Conservation (phyloP, 1,140 invertebrate species). For the Aphaenogaster floridana region DNA sequence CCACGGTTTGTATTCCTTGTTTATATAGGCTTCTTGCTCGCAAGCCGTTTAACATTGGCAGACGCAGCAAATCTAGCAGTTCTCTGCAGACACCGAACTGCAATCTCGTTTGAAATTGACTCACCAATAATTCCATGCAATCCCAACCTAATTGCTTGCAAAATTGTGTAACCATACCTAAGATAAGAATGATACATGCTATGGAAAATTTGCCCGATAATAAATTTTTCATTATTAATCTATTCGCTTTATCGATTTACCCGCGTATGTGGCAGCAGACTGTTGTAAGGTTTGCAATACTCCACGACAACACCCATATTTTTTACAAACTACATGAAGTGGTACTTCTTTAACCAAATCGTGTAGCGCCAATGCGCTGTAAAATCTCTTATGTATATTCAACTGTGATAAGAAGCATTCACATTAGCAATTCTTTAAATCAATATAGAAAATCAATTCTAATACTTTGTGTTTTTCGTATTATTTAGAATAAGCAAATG, state of each 20-base stretch:
- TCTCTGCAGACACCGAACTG: constrained; percentile 98
- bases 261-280: constrained; percentile 94
- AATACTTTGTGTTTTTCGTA: not conserved
- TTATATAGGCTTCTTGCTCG: constrained; percentile 95
- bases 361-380: constrained; percentile 95
- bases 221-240: constrained; percentile 1
- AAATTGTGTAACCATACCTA: constrained; percentile 97
- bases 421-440: not conserved
- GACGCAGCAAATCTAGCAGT: constrained; percentile 95
- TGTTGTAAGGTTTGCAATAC: constrained; percentile 97
- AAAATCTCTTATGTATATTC: constrained; percentile 92
- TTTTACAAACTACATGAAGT: constrained; percentile 92
- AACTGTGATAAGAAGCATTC: constrained; percentile 72
- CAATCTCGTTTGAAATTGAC: constrained; percentile 97
- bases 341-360: constrained; percentile 97
- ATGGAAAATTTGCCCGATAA: constrained; percentile 4
- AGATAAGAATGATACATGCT: constrained; percentile 40
- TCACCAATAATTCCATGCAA: constrained; percentile 95
- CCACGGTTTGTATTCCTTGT: constrained; percentile 93
- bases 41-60: constrained; percentile 94
- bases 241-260: constrained; percentile 26
- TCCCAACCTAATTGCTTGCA: constrained; percentile 97
- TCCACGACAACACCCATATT: constrained; percentile 95
- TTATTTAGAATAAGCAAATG: not conserved
- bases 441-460: not conserved